Evolutionary conservation across 2,797 vertebrate genomes (phyloP).

Genomic region (Valencia hispanica): DNA sequence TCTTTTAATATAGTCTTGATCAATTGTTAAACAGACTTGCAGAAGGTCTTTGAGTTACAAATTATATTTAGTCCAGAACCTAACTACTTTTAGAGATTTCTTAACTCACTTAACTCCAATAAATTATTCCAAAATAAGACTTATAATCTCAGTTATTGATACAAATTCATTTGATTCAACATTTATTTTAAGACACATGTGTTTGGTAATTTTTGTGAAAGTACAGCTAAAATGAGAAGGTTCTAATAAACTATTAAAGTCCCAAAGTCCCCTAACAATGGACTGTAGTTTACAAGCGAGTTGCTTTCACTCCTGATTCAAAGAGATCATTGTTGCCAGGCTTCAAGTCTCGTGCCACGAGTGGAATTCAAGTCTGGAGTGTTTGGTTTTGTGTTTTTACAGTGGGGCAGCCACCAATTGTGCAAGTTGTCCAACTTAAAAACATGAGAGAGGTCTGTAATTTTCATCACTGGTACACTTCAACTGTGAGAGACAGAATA

Average conservation of each 20-base stretch:
- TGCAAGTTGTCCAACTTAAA: too few relatives aligned
- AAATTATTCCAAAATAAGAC: background rate
- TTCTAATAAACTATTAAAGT: background rate
- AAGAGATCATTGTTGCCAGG: background rate
- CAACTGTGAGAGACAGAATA: too few relatives aligned
- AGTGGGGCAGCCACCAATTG: too few relatives aligned
- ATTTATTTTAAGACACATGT: background rate
- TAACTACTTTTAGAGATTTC: background rate
- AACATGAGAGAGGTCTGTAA: too few relatives aligned
- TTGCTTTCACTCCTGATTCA: background rate
- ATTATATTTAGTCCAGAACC: background rate
- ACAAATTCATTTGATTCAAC: background rate
- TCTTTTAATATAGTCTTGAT: background rate
- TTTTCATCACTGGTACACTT: too few relatives aligned
- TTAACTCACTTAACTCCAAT: background rate
- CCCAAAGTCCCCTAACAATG: background rate
- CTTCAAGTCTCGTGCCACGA: background rate
- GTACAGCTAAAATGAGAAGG: background rate
- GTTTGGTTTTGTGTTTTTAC: background rate
- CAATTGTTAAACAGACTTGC: background rate
- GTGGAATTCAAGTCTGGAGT: background rate
- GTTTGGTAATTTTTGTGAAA: background rate
- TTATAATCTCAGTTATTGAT: background rate
- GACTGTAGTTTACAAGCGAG: background rate
- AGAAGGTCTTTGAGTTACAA: background rate